Base-by-base conservation (phyloP, 2,888 invertebrate genomes). In the Trachelus stipa region DNA sequence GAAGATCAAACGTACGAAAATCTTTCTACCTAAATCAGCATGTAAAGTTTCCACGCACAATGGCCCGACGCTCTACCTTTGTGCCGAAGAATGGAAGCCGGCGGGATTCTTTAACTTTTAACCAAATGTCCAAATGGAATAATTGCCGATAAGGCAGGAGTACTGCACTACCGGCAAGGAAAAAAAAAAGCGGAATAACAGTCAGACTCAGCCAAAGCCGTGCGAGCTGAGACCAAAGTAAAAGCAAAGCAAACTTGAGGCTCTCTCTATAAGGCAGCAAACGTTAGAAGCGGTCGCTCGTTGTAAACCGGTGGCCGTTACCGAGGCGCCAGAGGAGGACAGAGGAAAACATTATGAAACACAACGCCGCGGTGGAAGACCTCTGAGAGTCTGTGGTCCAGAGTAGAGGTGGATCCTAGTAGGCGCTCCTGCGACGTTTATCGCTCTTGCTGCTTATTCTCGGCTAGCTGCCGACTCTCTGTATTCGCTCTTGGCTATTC, bases 261-360 rank as follows among this genome's bases (percentile, higher is more conserved):
- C 23, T 68, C 33, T 40, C 74, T 71, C 40, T 79, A 79, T 75
- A 77, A 77, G 77, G 77, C 30, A 23, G 73, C 33, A 33, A 37
- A 73, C 78, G 76, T n/a, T n/a, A 33, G 69, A 77, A 12, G 40
- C 69, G 37, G 31, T 71, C 34, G 78, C 69, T 35, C 34, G 35
- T 80, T 71, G 31, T 35, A 68, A 68, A 34, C 73, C 75, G 33
- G 31, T 73, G 79, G 75, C 34, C 80, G 73, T 69, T 30, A 34
- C 75, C 75, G 40, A 33, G 75, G 75, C 75, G 69, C 68, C 23
- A 11, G 9, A 4, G 40, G 40, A 15, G 40, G 15, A 12, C 15
- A 15, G 56, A 56, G 56, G 23, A 6, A 23, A 56, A 56, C 56
- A 56, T 56, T 56, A 56, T 56, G 56, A 56, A 56, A 56, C 56